Conservation (phyloP, 2,888 invertebrate species). For the Pristionchus fissidentatus region DNA sequence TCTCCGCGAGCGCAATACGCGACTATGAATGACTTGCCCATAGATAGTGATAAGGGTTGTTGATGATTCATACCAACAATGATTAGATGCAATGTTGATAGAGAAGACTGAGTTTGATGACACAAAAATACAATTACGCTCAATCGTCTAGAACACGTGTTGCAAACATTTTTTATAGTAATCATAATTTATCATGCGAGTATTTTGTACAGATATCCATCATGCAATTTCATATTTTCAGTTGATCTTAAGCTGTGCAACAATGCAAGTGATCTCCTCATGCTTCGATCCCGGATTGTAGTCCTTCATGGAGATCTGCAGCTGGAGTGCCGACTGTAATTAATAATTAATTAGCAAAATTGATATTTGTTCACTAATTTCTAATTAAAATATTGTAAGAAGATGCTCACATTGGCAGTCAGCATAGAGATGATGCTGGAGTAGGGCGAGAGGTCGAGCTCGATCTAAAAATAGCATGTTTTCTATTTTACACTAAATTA, state of each 20-base stretch:
- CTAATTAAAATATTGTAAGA: not conserved
- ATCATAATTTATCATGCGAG: constrained; percentile 29
- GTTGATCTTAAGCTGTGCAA: constrained; percentile 67
- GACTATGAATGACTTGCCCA: too few relatives aligned
- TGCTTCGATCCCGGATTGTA: constrained; percentile 62
- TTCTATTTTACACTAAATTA: not conserved
- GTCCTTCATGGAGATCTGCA: constrained; percentile 68
- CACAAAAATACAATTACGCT: too few relatives aligned
- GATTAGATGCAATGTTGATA: too few relatives aligned
- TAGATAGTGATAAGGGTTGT: too few relatives aligned
- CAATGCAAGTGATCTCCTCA: constrained; percentile 71
- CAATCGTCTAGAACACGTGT: too few relatives aligned
- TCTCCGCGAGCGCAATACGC: too few relatives aligned
- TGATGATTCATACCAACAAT: too few relatives aligned
- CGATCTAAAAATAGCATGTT: not conserved
- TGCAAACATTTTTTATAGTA: not conserved
- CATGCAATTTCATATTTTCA: constrained; percentile 49
- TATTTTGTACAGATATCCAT: constrained; percentile 43
- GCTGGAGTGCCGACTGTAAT: constrained; percentile 65
- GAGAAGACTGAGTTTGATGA: too few relatives aligned
- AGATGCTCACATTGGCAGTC: constrained; percentile 64
- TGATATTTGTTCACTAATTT: not conserved
- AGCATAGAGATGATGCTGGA: constrained; percentile 66
- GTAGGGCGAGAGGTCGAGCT: constrained; percentile 53
- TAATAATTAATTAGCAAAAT: not conserved